A percentile compares a stretch with the other conserved stretches of the same genome.
These are phyloP conservation scores for Oryzias javanicus DNA, from an alignment of 2,113 vertebrate species.

Conservation along the genomic window DNA sequence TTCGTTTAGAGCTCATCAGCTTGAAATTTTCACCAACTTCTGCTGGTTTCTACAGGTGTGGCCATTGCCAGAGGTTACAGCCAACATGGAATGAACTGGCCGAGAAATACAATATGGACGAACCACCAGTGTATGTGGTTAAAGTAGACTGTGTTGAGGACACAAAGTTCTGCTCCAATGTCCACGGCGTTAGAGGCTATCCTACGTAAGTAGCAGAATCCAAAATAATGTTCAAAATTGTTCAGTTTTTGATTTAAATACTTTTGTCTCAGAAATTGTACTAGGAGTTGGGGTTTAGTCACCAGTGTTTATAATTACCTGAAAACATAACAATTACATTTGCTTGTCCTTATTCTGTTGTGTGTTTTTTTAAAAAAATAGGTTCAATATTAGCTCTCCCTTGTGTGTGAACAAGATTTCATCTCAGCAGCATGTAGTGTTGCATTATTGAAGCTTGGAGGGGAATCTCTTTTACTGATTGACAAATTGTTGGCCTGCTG, in stretches of 20 bases:
- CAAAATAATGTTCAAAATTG: not conserved
- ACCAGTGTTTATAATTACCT: no score
- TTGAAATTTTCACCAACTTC: not conserved
- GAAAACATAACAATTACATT: no score
- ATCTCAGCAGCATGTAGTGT: no score
- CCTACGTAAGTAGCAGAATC: constrained; percentile 88
- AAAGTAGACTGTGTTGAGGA: constrained; percentile 94
- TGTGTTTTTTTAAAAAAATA: no score
- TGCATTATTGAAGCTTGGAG: no score
- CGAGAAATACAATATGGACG: constrained; percentile 95
- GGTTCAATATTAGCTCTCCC: no score
- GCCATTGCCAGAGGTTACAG: constrained; percentile 92
- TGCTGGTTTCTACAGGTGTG: constrained; percentile 82
- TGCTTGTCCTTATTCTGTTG: no score
- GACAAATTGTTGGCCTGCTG: constrained; percentile 37
- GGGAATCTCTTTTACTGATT: constrained; percentile 21
- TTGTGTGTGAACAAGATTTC: no score
- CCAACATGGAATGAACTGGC: constrained; percentile 92
- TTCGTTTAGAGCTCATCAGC: not conserved
- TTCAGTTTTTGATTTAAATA: no score
- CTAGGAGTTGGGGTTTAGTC: no score
- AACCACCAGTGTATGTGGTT: constrained; percentile 85
- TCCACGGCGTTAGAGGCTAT: constrained; percentile 86
- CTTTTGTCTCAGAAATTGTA: no score
- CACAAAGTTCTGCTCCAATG: constrained; percentile 85